Evolutionary conservation across 2,113 vertebrate genomes (phyloP).

Genomic region (Penelope pileata): DNA sequence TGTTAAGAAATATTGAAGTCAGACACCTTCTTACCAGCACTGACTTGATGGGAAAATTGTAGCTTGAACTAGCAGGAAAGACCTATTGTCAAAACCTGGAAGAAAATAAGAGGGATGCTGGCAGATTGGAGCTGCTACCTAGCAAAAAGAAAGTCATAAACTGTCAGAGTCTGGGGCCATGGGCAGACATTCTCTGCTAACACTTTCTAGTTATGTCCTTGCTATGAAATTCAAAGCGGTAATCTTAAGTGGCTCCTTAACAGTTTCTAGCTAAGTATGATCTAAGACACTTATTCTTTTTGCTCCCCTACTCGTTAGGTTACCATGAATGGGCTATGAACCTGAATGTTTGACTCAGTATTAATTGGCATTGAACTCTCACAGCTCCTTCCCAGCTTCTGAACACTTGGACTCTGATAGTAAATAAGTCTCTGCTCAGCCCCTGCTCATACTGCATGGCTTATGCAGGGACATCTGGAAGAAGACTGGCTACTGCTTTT

Average conservation of each 20-base stretch:
- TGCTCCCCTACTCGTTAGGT: not conserved
- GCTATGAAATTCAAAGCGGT: not conserved
- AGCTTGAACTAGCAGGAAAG: not conserved
- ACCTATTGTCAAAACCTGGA: slow-evolving; percentile 7
- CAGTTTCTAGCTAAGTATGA: not conserved
- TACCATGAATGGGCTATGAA: not conserved
- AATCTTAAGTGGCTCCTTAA: not conserved
- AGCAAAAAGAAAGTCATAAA: not conserved
- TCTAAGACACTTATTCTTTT: not conserved
- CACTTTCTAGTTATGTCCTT: slow-evolving; percentile 10
- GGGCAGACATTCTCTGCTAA: not conserved
- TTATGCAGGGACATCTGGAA: not conserved
- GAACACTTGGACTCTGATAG: not conserved
- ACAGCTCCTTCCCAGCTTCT: not conserved
- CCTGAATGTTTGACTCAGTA: not conserved
- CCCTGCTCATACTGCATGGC: not conserved
- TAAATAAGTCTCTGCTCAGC: not conserved
- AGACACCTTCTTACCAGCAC: slow-evolving; percentile 1
- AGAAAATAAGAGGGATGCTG: slow-evolving; percentile 3
- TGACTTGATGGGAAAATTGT: slow-evolving; percentile 20
- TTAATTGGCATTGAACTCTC: not conserved
- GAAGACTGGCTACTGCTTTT: not conserved
- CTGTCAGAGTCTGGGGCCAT: not conserved
- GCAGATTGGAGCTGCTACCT: not conserved
- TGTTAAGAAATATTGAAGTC: slow-evolving; percentile 44